Conservation (phyloP, 2,113 vertebrate genomes). For the Chloroceryle aenea region DNA sequence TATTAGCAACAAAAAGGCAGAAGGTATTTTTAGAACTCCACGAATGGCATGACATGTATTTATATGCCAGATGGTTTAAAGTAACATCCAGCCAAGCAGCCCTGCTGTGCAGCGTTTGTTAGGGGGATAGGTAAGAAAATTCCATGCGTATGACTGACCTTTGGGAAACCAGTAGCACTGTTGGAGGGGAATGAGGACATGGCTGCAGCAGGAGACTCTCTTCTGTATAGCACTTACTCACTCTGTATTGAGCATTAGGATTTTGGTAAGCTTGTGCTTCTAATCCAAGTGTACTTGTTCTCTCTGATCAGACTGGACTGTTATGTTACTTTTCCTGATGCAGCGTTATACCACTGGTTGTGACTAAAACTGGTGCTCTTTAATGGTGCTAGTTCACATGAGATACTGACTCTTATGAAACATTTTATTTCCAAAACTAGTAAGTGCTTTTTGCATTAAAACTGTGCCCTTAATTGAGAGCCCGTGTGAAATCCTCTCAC, state of each 20-base stretch:
- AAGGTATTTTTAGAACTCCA: constrained; percentile 15
- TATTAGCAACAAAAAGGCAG: constrained; percentile 13
- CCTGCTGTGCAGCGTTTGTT: fast-evolving
- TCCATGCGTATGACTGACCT: background rate
- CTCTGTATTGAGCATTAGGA: background rate
- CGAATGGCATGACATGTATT: background rate
- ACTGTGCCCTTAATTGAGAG: background rate
- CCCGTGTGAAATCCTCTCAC: background rate
- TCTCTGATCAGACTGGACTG: background rate
- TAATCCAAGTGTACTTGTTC: background rate
- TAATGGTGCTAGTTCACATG: background rate
- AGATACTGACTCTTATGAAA: background rate
- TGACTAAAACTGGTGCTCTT: background rate
- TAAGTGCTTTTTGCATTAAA: background rate
- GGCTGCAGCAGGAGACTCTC: background rate
- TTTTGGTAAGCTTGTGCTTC: constrained; percentile 11
- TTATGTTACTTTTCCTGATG: constrained; percentile 8
- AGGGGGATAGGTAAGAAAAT: background rate
- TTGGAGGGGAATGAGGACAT: background rate
- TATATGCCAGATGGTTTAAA: constrained; percentile 37
- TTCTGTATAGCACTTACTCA: background rate
- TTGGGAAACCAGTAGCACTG: background rate
- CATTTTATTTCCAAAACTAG: background rate
- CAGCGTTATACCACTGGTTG: background rate
- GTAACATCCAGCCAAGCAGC: background rate